Percentiles rank a stretch among this genome's conserved stretches.
These are phyloP conservation scores for Margarornis squamiger DNA, from an alignment of 2,797 vertebrate genomes.

Conservation along the genomic window DNA sequence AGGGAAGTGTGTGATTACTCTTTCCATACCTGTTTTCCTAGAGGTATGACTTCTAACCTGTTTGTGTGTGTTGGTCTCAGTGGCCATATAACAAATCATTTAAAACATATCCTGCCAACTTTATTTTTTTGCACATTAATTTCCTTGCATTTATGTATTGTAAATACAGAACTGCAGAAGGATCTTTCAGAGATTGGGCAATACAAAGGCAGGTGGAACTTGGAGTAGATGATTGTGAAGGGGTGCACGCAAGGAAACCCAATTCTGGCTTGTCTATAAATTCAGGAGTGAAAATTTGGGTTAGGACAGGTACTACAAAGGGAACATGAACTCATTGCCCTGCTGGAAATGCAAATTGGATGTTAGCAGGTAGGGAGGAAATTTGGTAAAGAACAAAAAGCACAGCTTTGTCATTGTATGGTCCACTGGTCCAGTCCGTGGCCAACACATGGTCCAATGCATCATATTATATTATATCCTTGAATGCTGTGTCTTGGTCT, in stretches of 20 bases:
- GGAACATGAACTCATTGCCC: neutral
- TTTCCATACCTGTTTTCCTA: neutral
- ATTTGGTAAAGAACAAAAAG: neutral
- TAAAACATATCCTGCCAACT: neutral
- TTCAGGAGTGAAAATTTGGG: neutral
- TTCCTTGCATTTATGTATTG: neutral
- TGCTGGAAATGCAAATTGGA: neutral
- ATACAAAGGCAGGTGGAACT: neutral
- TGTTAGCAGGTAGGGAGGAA: neutral
- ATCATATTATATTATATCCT: neutral
- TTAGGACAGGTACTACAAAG: neutral
- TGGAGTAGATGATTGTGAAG: neutral
- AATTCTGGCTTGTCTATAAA: neutral
- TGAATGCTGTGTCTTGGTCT: neutral
- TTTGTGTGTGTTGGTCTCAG: neutral
- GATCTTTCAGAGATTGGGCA: neutral
- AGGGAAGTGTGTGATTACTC: neutral
- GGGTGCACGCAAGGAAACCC: neutral
- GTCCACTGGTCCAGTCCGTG: neutral
- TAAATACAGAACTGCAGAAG: neutral
- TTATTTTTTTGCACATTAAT: neutral
- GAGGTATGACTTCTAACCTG: neutral
- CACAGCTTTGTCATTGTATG: neutral
- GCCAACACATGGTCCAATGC: neutral
- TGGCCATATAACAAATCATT: neutral